These are phyloP conservation scores for Pammene fasciana DNA, from an alignment of 2,888 invertebrate species.

Conservation along the genomic window DNA sequence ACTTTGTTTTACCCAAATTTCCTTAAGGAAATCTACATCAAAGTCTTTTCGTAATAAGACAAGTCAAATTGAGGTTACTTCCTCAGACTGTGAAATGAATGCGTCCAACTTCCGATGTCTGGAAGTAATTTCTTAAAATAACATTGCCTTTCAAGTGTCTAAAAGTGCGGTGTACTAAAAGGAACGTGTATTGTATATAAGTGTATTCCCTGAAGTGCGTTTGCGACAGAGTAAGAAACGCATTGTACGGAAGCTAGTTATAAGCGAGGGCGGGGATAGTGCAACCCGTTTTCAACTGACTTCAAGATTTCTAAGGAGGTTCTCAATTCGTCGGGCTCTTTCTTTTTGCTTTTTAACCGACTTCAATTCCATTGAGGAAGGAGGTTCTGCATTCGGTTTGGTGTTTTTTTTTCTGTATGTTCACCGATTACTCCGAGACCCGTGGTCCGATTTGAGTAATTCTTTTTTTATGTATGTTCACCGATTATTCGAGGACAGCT, in stretches of 20 bases:
- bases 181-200: constrained; percentile 53
- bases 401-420: too few species aligned
- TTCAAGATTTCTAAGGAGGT: too few species aligned
- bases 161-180: constrained; percentile 56
- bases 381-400: too few species aligned
- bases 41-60: constrained; percentile 35
- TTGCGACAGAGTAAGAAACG: constrained; percentile 71
- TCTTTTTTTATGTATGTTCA: too few species aligned
- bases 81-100: constrained; percentile 32
- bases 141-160: constrained; percentile 51
- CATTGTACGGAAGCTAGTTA: constrained; percentile 12
- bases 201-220: constrained; percentile 70
- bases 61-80: constrained; percentile 37
- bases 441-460: too few species aligned
- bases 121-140: constrained; percentile 45
- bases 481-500: too few species aligned
- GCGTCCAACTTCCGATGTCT: constrained; percentile 17
- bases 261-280: constrained; percentile 16
- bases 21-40: constrained; percentile 28
- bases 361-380: too few species aligned
- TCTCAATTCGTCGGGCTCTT: too few species aligned
- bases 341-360: too few species aligned
- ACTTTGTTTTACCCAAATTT: constrained; percentile 34
- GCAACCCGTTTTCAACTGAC: background rate
- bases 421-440: too few species aligned